phyloP scores from a whole-genome alignment of 2,888 invertebrate species.

The Pyralis farinalis region DNA sequence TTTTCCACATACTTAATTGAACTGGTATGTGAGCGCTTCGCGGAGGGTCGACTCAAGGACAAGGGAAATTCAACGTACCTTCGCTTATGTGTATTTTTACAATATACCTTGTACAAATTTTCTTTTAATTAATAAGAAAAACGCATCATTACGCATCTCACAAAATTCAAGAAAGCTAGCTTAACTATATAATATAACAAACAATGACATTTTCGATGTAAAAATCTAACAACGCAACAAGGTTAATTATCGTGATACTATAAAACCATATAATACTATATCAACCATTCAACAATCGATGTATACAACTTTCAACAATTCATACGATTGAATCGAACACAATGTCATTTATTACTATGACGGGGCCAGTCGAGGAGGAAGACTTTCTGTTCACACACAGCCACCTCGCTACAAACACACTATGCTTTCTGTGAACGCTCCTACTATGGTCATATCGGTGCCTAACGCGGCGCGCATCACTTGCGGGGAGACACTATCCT shows the following conservation, averaged over 20 bases:
- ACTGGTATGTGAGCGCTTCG: slow-evolving; percentile 12
- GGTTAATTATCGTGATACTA: background rate
- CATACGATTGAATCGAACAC: slow-evolving; percentile 12
- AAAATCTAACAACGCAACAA: slow-evolving; percentile 6
- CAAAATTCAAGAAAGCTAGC: slow-evolving; percentile 11
- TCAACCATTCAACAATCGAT: slow-evolving; percentile 16
- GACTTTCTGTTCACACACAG: slow-evolving; percentile 22
- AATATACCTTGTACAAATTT: slow-evolving; percentile 17
- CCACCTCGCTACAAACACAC: slow-evolving; percentile 58
- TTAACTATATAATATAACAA: slow-evolving; percentile 5
- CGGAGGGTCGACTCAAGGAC: slow-evolving; percentile 17
- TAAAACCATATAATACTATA: slow-evolving; percentile 7
- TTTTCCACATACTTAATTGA: slow-evolving; percentile 25
- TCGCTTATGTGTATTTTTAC: slow-evolving; percentile 23
- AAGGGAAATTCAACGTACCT: slow-evolving; percentile 18
- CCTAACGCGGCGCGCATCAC: slow-evolving; percentile 65
- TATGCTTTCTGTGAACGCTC: slow-evolving; percentile 67
- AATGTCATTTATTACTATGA: slow-evolving; percentile 5
- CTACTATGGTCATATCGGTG: slow-evolving; percentile 60
- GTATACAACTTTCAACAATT: slow-evolving; percentile 16
- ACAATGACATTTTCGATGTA: slow-evolving; percentile 3
- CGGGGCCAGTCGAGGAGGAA: slow-evolving; percentile 18
- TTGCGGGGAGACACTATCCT: slow-evolving; percentile 56
- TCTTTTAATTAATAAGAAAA: slow-evolving; percentile 4
- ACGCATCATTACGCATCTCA: background rate